Conservation (phyloP, 2,113 vertebrate genomes). For the Sminthopsis crassicaudata region DNA sequence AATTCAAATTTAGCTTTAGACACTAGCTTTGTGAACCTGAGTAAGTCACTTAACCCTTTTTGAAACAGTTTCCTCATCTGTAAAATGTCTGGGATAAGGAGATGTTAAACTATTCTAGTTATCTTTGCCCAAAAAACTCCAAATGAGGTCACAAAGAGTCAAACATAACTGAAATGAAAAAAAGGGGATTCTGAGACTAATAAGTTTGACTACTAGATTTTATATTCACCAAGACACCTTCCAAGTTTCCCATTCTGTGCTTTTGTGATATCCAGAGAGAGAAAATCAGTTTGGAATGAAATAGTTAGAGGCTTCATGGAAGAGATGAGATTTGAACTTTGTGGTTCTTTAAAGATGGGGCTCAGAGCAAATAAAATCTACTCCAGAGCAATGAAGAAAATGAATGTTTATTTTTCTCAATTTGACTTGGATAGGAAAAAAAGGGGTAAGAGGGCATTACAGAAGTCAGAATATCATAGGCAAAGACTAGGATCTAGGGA, state of each 20-base stretch:
- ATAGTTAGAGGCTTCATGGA: background rate
- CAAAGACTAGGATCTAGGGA: background rate
- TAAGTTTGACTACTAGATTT: background rate
- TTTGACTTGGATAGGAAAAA: background rate
- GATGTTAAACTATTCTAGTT: background rate
- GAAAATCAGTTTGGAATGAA: background rate
- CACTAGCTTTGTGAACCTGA: background rate
- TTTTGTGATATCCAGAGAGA: background rate
- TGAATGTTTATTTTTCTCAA: background rate
- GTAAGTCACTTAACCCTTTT: background rate
- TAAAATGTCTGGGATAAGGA: background rate
- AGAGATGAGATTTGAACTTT: conserved; percentile 30
- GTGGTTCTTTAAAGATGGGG: background rate
- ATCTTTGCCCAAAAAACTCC: background rate
- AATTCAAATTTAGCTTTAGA: background rate
- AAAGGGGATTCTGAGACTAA: background rate
- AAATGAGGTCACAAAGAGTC: background rate
- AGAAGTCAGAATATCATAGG: background rate
- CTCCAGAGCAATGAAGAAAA: background rate
- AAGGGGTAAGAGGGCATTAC: background rate
- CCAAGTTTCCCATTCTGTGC: background rate
- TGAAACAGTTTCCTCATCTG: background rate
- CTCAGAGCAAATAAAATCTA: background rate
- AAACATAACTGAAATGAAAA: background rate
- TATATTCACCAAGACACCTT: background rate